These are phyloP conservation scores for Gymnobelideus leadbeateri DNA, from an alignment of 2,113 vertebrate species.

Conservation along the genomic window DNA sequence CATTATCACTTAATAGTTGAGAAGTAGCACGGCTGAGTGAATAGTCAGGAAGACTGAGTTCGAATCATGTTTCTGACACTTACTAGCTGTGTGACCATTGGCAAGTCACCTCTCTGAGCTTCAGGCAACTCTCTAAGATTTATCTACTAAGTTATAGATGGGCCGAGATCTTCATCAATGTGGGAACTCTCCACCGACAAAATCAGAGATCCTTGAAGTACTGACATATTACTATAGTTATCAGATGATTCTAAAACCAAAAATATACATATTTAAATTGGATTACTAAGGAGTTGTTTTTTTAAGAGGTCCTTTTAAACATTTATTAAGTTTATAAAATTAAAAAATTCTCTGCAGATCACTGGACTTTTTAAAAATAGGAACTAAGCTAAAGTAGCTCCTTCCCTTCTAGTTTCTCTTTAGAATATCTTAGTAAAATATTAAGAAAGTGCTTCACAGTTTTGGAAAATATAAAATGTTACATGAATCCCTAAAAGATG, in stretches of 20 bases:
- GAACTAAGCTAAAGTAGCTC: not conserved
- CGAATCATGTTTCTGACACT: slow-evolving; percentile 3
- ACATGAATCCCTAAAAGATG: not conserved
- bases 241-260: slow-evolving; percentile 9
- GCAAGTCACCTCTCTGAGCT: slow-evolving; percentile 4
- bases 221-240: not conserved
- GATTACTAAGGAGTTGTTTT: slow-evolving; percentile 4
- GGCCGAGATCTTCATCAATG: slow-evolving; percentile 4
- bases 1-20: not conserved
- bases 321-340: not conserved
- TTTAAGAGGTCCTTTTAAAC: slow-evolving; percentile 10
- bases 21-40: not conserved
- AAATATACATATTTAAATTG: slow-evolving; percentile 12
- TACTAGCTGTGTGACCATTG: not conserved
- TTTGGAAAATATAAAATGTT: not conserved
- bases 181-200: slow-evolving; percentile 1
- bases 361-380: not conserved
- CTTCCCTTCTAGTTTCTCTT: not conserved
- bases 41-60: slow-evolving; percentile 1
- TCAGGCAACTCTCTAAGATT: slow-evolving; percentile 5
- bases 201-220: not conserved
- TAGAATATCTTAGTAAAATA: not conserved
- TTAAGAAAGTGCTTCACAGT: not conserved
- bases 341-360: not conserved
- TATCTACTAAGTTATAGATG: slow-evolving; percentile 3